phyloP scores from a whole-genome alignment of 2,888 invertebrate species.

The Pristionchus entomophagus region DNA sequence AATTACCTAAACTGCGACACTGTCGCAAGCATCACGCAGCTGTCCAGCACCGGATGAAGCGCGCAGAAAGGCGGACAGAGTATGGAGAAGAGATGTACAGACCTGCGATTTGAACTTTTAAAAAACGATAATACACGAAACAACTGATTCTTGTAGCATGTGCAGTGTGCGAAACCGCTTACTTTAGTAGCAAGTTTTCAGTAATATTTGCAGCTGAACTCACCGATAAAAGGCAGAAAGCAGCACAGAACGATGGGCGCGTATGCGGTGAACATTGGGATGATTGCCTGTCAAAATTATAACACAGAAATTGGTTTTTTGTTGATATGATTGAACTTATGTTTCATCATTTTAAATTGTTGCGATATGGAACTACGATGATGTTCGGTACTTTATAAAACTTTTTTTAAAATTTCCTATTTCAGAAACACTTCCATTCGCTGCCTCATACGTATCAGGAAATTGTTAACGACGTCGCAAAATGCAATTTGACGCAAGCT shows the following conservation, averaged over 20 bases:
- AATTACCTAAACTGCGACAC: constrained; percentile 34
- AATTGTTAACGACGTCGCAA: too few species aligned
- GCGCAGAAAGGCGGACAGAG: constrained; percentile 45
- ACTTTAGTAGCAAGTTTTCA: too few species aligned
- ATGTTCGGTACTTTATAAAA: too few species aligned
- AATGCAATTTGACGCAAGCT: too few species aligned
- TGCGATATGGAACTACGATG: too few species aligned
- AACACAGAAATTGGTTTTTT: too few species aligned
- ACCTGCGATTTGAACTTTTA: neutral
- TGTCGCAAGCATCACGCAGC: neutral
- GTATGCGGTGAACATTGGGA: constrained; percentile 32
- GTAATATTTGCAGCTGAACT: neutral
- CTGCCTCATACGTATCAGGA: too few species aligned
- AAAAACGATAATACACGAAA: too few species aligned
- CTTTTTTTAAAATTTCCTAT: too few species aligned
- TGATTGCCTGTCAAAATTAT: constrained; percentile 32
- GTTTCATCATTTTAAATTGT: too few species aligned
- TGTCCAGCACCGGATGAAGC: constrained; percentile 18
- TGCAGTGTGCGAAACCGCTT: neutral
- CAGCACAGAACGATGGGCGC: constrained; percentile 16
- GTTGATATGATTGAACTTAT: neutral
- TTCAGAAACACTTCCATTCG: too few species aligned
- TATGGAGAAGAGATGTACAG: constrained; percentile 17
- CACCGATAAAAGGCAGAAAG: neutral
- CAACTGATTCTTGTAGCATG: neutral